Conservation (phyloP, 2,888 invertebrate species). For the Ypsolopha scabrella region DNA sequence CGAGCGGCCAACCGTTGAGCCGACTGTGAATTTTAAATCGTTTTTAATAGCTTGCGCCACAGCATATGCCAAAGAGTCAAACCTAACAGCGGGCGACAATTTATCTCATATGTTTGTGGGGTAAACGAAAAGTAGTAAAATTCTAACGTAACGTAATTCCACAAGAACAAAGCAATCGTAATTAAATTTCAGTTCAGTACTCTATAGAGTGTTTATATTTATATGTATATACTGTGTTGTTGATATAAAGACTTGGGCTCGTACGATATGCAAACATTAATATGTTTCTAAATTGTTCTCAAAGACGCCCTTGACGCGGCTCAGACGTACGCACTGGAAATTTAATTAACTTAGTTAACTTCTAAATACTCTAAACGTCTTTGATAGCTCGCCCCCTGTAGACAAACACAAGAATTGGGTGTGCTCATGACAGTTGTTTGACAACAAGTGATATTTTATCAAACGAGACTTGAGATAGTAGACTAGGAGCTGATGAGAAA, state of each 20-base stretch:
- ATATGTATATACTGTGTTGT: conserved; percentile 22
- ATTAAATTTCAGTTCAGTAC: conserved; percentile 40
- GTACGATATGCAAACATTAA: conserved; percentile 59
- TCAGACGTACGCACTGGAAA: conserved; percentile 56
- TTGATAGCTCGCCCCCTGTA: conserved; percentile 47
- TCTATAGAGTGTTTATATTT: conserved; percentile 1
- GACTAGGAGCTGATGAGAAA: no score
- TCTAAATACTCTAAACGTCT: conserved; percentile 69
- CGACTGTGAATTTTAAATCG: conserved; percentile 67
- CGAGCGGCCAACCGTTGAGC: conserved; percentile 40
- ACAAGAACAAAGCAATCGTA: conserved; percentile 35
- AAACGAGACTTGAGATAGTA: no score
- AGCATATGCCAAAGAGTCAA: conserved; percentile 34
- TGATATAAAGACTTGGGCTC: conserved; percentile 38
- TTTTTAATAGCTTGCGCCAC: conserved; percentile 49
- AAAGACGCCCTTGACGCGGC: conserved; percentile 60
- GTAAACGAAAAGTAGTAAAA: neutral
- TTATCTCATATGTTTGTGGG: conserved; percentile 13
- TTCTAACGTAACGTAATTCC: neutral
- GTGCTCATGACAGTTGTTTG: conserved; percentile 56
- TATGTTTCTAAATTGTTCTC: conserved; percentile 56
- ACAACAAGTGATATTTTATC: conserved; percentile 46
- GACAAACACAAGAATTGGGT: conserved; percentile 31
- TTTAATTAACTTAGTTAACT: conserved; percentile 70
- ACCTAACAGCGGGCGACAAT: conserved; percentile 31